Evolutionary conservation across 1,140 invertebrate species (phyloP).

Genomic region (Trigoniulus corallinus): DNA sequence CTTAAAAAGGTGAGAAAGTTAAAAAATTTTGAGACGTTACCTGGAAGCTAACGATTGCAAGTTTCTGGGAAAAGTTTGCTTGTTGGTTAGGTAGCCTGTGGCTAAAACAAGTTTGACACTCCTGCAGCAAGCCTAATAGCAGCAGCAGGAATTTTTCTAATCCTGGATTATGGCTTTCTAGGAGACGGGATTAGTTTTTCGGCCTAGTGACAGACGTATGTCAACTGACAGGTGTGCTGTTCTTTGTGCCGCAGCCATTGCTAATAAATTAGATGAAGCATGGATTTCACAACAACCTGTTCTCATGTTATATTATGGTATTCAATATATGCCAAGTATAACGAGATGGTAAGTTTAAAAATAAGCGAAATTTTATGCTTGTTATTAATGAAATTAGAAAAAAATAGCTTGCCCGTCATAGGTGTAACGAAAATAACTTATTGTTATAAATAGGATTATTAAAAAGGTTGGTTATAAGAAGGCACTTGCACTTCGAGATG

Average conservation of each 20-base stretch:
- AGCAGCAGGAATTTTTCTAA: constrained; percentile 6
- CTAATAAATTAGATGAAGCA: constrained; percentile 52
- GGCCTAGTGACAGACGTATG: constrained; percentile 40
- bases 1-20: no score
- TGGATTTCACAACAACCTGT: constrained; percentile 53
- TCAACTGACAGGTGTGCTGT: constrained; percentile 49
- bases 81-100: no score
- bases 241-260: constrained; percentile 52
- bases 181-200: constrained; percentile 34
- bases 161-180: constrained; percentile 17
- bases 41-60: no score
- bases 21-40: no score
- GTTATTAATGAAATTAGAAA: not conserved
- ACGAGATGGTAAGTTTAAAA: constrained; percentile 37
- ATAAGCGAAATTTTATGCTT: not conserved
- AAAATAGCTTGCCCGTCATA: not conserved
- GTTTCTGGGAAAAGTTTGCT: no score
- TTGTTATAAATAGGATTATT: not conserved
- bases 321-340: constrained; percentile 44
- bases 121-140: no score
- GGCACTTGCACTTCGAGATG: not conserved
- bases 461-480: not conserved
- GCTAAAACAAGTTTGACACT: no score
- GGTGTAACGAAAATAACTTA: not conserved
- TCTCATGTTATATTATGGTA: constrained; percentile 42